Percentiles rank a stretch among this genome's conserved stretches.
These are phyloP conservation scores for Antedon mediterranea DNA, from an alignment of 53 echinoderm and acorn worm species.

Conservation along the genomic window DNA sequence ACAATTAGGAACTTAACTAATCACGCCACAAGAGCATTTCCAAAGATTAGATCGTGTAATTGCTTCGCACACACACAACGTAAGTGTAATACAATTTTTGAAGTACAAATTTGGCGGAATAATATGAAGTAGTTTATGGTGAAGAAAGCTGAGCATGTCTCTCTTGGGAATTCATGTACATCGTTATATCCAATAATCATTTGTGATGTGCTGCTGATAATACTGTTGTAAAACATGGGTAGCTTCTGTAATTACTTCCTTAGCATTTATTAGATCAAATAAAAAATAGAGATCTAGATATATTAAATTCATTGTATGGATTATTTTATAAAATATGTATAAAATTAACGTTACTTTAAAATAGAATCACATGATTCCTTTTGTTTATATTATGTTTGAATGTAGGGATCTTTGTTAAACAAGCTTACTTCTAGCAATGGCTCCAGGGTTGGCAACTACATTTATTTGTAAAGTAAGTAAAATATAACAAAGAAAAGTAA, in stretches of 20 bases:
- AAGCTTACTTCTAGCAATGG: no score
- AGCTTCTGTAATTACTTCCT: not conserved
- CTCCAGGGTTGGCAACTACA: no score
- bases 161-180: not conserved
- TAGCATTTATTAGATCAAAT: not conserved
- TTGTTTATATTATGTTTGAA: no score
- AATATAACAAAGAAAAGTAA: no score
- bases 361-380: no score
- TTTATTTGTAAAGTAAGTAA: no score
- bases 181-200: not conserved
- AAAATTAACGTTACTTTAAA: no score
- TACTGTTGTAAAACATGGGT: not conserved
- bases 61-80: not conserved
- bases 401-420: no score
- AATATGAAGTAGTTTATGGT: not conserved
- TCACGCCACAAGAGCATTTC: not conserved
- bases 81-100: not conserved
- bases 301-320: no score
- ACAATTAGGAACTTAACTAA: not conserved
- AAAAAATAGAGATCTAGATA: not conserved
- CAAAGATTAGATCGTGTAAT: not conserved
- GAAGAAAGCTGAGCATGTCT: not conserved
- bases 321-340: no score
- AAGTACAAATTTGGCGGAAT: not conserved
- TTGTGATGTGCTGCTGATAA: not conserved